Conservation (phyloP, 2,797 vertebrate species). For the Heliangelus exortis region DNA sequence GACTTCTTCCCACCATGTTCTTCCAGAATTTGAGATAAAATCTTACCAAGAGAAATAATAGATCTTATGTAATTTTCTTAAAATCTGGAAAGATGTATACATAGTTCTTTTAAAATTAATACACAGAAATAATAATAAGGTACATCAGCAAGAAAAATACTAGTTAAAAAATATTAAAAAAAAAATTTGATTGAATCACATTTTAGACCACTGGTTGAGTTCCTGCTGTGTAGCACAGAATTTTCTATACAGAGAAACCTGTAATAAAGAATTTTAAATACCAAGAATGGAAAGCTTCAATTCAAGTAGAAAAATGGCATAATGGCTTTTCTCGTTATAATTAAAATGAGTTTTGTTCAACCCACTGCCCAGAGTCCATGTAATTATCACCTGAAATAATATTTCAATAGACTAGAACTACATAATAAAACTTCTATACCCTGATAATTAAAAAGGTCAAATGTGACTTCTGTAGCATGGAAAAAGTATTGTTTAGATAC, state of each 20-base stretch:
- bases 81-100: background rate
- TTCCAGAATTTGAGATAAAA: background rate
- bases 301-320: background rate
- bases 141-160: background rate
- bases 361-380: background rate
- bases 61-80: background rate
- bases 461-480: background rate
- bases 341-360: conserved; percentile 17
- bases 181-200: background rate
- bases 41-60: background rate
- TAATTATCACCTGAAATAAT: conserved; percentile 29
- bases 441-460: conserved; percentile 12
- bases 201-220: background rate
- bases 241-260: background rate
- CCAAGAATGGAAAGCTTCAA: background rate
- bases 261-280: background rate
- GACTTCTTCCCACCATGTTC: background rate
- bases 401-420: background rate
- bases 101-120: background rate
- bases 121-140: background rate
- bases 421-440: background rate
- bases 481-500: background rate
- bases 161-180: background rate
- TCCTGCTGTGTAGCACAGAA: background rate
- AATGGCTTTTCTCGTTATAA: conserved; percentile 10